phyloP scores from a whole-genome alignment of 2,888 invertebrate genomes.

The Tenthredo amoena region DNA sequence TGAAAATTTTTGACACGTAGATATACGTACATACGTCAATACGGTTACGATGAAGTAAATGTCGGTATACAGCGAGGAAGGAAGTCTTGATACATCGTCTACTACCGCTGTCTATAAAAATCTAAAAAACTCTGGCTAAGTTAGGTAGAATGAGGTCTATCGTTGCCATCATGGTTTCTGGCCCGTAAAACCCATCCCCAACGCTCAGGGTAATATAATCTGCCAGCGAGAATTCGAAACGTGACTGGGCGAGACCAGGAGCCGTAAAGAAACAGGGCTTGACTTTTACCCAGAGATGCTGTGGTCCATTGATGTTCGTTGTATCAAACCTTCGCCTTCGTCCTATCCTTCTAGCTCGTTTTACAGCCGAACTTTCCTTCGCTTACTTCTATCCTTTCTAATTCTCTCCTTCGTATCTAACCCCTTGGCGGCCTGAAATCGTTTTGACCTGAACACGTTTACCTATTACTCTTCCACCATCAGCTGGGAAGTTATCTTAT shows the following conservation, averaged over 20 bases:
- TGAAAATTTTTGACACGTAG: not conserved
- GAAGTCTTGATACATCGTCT: slow-evolving; percentile 17
- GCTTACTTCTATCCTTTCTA: slow-evolving; percentile 25
- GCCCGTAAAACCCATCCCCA: slow-evolving; percentile 33
- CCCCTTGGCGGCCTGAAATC: slow-evolving; percentile 16
- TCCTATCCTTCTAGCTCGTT: slow-evolving; percentile 18
- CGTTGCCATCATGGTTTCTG: slow-evolving; percentile 2
- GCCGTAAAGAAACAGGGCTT: slow-evolving; percentile 42
- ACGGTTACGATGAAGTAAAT: not conserved
- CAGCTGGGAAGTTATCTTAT: slow-evolving; percentile 30
- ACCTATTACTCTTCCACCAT: slow-evolving; percentile 40
- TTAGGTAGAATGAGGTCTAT: slow-evolving; percentile 36
- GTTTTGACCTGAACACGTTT: slow-evolving; percentile 46
- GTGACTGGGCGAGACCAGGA: slow-evolving; percentile 39
- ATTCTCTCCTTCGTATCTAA: slow-evolving; percentile 3
- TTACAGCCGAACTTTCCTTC: slow-evolving; percentile 32
- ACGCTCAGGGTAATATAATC: slow-evolving; percentile 47
- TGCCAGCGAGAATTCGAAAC: slow-evolving; percentile 43
- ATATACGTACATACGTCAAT: not conserved
- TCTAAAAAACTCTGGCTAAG: not conserved
- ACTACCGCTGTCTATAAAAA: not conserved
- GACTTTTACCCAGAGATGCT: slow-evolving; percentile 23
- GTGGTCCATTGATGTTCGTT: slow-evolving; percentile 47
- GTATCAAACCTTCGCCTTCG: slow-evolving; percentile 37
- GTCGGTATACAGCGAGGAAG: not conserved